Conservation (phyloP, 2,113 vertebrate species). For the Microcebus lehilahytsara region DNA sequence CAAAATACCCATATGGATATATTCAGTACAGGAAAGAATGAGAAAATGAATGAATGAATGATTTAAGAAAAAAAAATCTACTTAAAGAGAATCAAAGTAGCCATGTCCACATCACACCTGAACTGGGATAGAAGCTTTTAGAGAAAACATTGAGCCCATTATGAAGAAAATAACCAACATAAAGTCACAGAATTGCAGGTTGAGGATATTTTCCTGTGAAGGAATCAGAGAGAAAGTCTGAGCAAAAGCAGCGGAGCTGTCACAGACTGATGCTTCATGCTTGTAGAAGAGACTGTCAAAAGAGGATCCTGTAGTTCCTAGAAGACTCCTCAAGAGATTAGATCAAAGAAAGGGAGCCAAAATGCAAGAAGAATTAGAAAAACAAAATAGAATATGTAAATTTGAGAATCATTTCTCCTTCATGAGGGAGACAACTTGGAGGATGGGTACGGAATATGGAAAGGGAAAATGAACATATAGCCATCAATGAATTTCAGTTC, state of each 20-base stretch:
- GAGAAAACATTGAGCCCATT: background rate
- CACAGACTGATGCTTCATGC: too few relatives aligned
- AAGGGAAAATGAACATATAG: background rate
- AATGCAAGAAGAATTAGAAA: background rate
- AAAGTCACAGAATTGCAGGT: background rate
- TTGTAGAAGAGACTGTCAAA: background rate
- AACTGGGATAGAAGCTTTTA: background rate
- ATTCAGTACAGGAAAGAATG: background rate
- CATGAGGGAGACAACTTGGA: background rate
- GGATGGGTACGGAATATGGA: background rate
- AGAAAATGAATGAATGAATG: background rate
- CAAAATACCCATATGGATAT: background rate
- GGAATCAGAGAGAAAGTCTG: background rate
- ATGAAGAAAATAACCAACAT: background rate
- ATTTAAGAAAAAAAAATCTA: background rate
- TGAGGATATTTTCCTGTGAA: background rate
- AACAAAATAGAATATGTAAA: background rate
- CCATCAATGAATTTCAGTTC: background rate
- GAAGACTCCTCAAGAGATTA: background rate
- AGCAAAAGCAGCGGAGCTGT: background rate
- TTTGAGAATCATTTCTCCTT: background rate
- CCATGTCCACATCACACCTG: background rate
- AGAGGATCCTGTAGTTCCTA: background rate
- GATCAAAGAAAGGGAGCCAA: background rate
- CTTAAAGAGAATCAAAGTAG: background rate